Evolutionary conservation across 2,797 vertebrate species (phyloP), one percentile per base, ranked within the genome.

Genomic region (Typhlichthys subterraneus): DNA sequence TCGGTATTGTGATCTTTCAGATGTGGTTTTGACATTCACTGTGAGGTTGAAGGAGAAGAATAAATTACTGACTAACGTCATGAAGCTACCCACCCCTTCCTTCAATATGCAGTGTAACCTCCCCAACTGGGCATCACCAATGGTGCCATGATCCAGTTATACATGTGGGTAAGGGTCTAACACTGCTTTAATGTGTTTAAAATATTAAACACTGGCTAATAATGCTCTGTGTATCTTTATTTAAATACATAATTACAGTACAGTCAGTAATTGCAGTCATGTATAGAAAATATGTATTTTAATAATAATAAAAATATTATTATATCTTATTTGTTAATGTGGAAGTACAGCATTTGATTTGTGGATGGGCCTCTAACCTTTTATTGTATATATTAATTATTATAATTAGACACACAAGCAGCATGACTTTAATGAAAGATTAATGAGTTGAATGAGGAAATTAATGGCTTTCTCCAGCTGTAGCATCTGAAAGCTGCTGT

Each of bases 101-200:
- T 63, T 60, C 75, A 61, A 63, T 12, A 69, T 81, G 84, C 82
- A 69, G 84, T 83, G 87, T 77, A 75, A 77, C 77, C 59, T 71
- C 76, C 76, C 64, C 82, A 80, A 85, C 84, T 84, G 70, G 45
- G 73, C 72, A 72, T 88, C 82, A 72, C 66, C 74, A 65, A 81
- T 79, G 87, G 81, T 82, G 81, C 83, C 81, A 83, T 91, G 77
- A 90, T 85, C 84, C 79, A 77, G 74, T 91, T 89, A 14, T 91
- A 88, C 91, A 87, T 85, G 87, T 89, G 83, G 91, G 92, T 93
- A 73, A 91, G 87, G 53, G 61, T 61, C 65, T 17, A 46, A 19
- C n/a, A 7, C 46, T 42, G 6, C 48, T 70, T 46, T 65, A 11
- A 38, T 47, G 19, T 70, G 17, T 23, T 45, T 59, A 58, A 33